Evolutionary conservation across 2,113 vertebrate species (phyloP).

Genomic region (Pelvicachromis taeniatus): DNA sequence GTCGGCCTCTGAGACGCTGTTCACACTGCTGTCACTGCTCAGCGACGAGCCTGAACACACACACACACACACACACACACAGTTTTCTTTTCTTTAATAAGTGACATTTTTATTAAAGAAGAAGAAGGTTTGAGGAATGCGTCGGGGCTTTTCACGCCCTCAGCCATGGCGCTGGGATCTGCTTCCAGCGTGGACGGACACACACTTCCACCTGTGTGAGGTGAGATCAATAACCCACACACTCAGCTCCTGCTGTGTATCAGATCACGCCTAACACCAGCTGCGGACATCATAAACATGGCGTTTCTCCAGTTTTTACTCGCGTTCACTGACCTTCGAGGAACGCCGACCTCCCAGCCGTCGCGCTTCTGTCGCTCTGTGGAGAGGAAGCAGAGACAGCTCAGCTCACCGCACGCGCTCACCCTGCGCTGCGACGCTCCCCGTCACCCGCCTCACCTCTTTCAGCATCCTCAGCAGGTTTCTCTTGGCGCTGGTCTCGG

Average conservation of each 20-base stretch:
- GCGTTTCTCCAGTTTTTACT: background rate
- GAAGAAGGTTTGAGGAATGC: background rate
- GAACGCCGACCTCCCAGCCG: background rate
- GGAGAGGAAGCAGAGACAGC: background rate
- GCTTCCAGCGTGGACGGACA: background rate
- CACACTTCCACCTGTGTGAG: background rate
- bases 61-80: background rate
- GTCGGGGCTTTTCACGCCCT: no score
- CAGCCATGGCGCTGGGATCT: no score
- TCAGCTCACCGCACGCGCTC: rapidly evolving
- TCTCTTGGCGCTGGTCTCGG: slow-evolving; percentile 78
- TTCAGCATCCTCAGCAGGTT: slow-evolving; percentile 79
- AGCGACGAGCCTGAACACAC: slow-evolving; percentile 55
- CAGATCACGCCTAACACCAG: background rate
- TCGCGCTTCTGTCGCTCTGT: slow-evolving; percentile 40
- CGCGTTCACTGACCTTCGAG: slow-evolving; percentile 36
- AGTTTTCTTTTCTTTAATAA: background rate
- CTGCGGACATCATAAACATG: background rate
- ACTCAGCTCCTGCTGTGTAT: background rate
- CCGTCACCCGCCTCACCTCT: slow-evolving; percentile 73
- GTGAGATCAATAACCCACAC: background rate
- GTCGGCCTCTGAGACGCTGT: slow-evolving; percentile 35
- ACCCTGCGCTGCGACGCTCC: background rate
- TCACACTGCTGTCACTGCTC: slow-evolving; percentile 36
- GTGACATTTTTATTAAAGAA: background rate